These are phyloP conservation scores for Potamilus streckersoni DNA, from an alignment of 1,140 invertebrate species.

Conservation along the genomic window DNA sequence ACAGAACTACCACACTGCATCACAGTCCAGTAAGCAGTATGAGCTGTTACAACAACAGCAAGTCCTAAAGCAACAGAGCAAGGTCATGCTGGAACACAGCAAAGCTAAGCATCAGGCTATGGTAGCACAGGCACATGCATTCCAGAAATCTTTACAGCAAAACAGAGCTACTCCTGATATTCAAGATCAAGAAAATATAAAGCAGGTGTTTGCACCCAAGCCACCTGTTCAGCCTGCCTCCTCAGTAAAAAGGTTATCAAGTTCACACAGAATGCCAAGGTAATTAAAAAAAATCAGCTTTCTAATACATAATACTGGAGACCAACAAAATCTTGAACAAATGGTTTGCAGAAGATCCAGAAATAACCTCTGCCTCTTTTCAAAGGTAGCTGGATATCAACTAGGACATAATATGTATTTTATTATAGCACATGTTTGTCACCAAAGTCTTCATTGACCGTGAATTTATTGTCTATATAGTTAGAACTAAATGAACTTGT, in stretches of 20 bases:
- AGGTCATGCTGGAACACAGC: slow-evolving; percentile 57
- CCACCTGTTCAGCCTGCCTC: slow-evolving; percentile 48
- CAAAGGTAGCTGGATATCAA: too few relatives aligned
- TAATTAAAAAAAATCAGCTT: slow-evolving; percentile 16
- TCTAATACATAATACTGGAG: too few relatives aligned
- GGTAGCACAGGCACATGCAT: slow-evolving; percentile 64
- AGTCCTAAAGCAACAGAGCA: slow-evolving; percentile 42
- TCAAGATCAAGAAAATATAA: slow-evolving; percentile 20
- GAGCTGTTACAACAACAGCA: slow-evolving; percentile 55
- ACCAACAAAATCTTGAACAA: too few relatives aligned
- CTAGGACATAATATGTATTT: too few relatives aligned
- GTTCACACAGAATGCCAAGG: slow-evolving; percentile 51
- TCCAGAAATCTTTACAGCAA: slow-evolving; percentile 42
- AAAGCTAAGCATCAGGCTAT: slow-evolving; percentile 66
- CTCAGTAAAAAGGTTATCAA: slow-evolving; percentile 34
- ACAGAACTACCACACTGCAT: slow-evolving; percentile 49
- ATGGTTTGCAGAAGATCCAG: too few relatives aligned
- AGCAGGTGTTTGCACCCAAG: slow-evolving; percentile 54
- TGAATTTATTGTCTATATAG: too few relatives aligned
- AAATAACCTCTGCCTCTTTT: too few relatives aligned
- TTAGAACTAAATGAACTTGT: too few relatives aligned
- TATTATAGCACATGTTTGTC: too few relatives aligned
- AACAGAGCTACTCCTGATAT: slow-evolving; percentile 9
- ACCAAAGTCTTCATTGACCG: too few relatives aligned
- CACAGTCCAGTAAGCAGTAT: slow-evolving; percentile 53